Evolutionary conservation across 2,888 invertebrate species (phyloP).

Genomic region (Lottia gigantea): DNA sequence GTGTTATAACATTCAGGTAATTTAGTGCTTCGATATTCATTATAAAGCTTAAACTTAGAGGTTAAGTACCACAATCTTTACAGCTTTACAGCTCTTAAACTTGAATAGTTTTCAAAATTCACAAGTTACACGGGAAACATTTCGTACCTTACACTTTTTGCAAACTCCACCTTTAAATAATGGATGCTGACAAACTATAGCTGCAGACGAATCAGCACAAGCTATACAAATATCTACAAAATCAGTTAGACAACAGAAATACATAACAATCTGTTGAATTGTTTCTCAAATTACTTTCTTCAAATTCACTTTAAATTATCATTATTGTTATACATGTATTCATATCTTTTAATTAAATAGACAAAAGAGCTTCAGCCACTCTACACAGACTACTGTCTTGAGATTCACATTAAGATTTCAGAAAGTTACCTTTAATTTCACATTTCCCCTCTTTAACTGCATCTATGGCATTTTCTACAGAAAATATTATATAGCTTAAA

Average conservation of each 20-base stretch:
- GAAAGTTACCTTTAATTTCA: conserved; percentile 24
- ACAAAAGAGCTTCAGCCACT: no score
- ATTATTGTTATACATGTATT: no score
- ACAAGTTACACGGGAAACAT: no score
- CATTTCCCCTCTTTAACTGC: conserved; percentile 26
- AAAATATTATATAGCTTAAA: no score
- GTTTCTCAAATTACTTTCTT: no score
- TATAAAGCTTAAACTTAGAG: neutral
- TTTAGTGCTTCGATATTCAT: no score
- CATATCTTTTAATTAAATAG: no score
- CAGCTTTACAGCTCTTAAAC: neutral
- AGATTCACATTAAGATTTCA: no score
- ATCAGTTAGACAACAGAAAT: neutral
- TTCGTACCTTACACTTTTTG: conserved; percentile 28
- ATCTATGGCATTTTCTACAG: conserved; percentile 29
- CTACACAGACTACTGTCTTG: no score
- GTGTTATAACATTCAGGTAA: no score
- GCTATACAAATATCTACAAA: conserved; percentile 39
- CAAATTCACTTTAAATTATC: no score
- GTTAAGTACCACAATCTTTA: neutral
- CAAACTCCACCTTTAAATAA: conserved; percentile 47
- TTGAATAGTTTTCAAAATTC: no score
- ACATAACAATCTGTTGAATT: neutral
- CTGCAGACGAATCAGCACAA: conserved; percentile 29
- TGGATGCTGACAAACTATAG: conserved; percentile 37